Evolutionary conservation across 2,797 vertebrate genomes (phyloP).

Genomic region (Sebastes vulpes): DNA sequence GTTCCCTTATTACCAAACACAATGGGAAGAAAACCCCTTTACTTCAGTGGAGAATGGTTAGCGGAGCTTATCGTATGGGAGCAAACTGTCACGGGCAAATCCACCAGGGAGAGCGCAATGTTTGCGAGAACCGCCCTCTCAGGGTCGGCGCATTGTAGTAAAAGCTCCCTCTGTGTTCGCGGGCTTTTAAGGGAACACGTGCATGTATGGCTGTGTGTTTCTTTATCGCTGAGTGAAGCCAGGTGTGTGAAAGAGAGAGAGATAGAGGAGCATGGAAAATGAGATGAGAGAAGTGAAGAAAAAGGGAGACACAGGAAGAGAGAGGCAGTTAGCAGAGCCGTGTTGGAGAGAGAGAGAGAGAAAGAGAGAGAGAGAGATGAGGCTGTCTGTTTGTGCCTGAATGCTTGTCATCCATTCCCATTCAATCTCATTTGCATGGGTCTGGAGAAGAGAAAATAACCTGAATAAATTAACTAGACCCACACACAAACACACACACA

Average conservation of each 20-base stretch:
- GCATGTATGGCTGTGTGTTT: constrained; percentile 17
- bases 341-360: neutral
- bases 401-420: constrained; percentile 81
- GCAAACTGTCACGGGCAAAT: constrained; percentile 60
- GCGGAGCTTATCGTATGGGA: constrained; percentile 62
- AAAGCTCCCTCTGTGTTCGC: constrained; percentile 19
- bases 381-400: constrained; percentile 76
- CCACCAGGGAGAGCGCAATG: constrained; percentile 26
- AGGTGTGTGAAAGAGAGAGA: constrained; percentile 42
- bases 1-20: constrained; percentile 61
- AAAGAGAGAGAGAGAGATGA: constrained; percentile 53
- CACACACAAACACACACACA: constrained; percentile 34
- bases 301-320: constrained; percentile 5
- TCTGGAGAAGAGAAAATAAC: constrained; percentile 84
- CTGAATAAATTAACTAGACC: constrained; percentile 83
- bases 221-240: constrained; percentile 39
- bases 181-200: constrained; percentile 37
- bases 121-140: constrained; percentile 56
- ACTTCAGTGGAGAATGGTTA: constrained; percentile 51
- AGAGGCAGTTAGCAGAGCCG: constrained; percentile 16
- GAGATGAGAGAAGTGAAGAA: constrained; percentile 1
- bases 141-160: constrained; percentile 50
- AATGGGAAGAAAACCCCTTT: constrained; percentile 55
- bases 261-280: neutral
- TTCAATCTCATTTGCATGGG: constrained; percentile 85